These are phyloP conservation scores for Hepsetus odoe DNA, from an alignment of 2,113 vertebrate genomes.

Conservation along the genomic window DNA sequence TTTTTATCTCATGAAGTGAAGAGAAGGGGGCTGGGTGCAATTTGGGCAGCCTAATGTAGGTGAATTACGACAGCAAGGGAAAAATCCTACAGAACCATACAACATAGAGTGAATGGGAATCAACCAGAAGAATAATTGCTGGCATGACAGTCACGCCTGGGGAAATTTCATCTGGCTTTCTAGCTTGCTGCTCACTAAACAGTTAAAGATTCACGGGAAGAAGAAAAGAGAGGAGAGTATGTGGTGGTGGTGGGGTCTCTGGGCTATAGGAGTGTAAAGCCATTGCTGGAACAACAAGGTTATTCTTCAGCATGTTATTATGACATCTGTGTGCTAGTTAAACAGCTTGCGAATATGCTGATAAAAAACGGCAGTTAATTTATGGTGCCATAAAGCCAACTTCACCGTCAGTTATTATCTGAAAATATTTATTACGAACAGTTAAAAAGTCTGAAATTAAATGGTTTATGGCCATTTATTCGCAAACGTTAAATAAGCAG, in stretches of 20 bases:
- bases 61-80: constrained; percentile 50
- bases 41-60: constrained; percentile 41
- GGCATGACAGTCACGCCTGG: constrained; percentile 50
- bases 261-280: constrained; percentile 51
- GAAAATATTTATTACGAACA: constrained; percentile 65
- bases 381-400: constrained; percentile 62
- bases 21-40: neutral
- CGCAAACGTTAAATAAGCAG: constrained; percentile 59
- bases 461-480: constrained; percentile 68
- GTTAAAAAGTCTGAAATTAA: constrained; percentile 68
- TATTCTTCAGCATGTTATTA: constrained; percentile 65
- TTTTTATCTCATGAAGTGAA: constrained; percentile 25
- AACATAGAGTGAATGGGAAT: constrained; percentile 46
- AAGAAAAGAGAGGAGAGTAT: neutral
- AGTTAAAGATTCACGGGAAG: constrained; percentile 58
- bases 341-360: constrained; percentile 65
- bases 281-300: constrained; percentile 63
- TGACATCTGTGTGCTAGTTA: constrained; percentile 67
- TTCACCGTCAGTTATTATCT: constrained; percentile 69
- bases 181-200: constrained; percentile 52
- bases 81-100: constrained; percentile 32
- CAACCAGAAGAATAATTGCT: constrained; percentile 48
- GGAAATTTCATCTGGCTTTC: constrained; percentile 45
- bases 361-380: constrained; percentile 65
- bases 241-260: constrained; percentile 38